Base-by-base conservation (phyloP, 2,797 vertebrate species). In the Leucoraja ocellata region DNA sequence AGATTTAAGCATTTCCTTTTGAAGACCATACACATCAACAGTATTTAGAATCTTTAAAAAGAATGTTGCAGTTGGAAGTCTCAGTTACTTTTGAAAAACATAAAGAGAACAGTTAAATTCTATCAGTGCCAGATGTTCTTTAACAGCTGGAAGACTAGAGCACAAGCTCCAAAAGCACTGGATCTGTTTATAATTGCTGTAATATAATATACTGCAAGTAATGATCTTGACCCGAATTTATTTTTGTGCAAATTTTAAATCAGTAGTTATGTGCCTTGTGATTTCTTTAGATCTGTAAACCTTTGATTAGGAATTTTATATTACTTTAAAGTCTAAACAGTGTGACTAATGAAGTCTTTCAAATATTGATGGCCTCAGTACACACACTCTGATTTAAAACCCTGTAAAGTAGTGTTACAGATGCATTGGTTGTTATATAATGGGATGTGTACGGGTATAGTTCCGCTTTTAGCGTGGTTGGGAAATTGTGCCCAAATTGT, bases 41-140 rank as follows among this genome's bases (percentile, higher is more conserved):
- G 32, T 92, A 58, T 92, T 92, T 39, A 92, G 73, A 74, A 16
- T 92, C 71, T 13, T 76, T 92, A 92, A 92, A 88, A 88, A 21
- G n/a, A 68, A 68, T 68, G 14, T 68, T 88, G 84, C 63, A 88
- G 84, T 88, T 88, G 63, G 84, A 88, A 68, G 65, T 61, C 84
- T 88, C 61, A 21, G n/a, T 88, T 88, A 88, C 39, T 13, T 54
- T 92, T 92, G 39, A 71, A 76, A 76, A 92, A 76, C 71, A 90
- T 68, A 76, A 92, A 92, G 90, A 92, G 68, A 92, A 92, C 90
- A 54, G 71, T 92, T 92, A 74, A 92, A 54, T 92, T 92, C 36
- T 73, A 92, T 92, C 90, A 74, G 71, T 92, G 71, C 90, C 90
- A 92, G 90, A 92, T 92, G 90, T 92, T 71, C 46, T 73, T 92